Evolutionary conservation across 2,797 vertebrate genomes (phyloP).

Genomic region (Channa striata): DNA sequence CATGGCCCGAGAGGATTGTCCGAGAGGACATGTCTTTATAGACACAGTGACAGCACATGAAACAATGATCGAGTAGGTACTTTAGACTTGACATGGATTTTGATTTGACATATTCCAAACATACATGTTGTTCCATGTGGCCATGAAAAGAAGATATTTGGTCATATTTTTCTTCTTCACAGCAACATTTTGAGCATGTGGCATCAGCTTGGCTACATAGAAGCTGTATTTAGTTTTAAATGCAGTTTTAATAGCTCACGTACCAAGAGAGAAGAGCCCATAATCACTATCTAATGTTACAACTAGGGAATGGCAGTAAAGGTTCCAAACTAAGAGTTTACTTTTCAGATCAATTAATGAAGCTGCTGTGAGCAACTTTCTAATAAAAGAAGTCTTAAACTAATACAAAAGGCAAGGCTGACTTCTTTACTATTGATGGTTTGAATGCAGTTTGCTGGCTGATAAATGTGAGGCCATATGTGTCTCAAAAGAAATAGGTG

Average conservation of each 20-base stretch:
- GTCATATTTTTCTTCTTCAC: no score
- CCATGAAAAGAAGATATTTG: background rate
- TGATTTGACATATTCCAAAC: conserved; percentile 11
- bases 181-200: background rate
- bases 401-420: background rate
- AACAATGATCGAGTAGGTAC: conserved; percentile 8
- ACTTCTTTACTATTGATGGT: background rate
- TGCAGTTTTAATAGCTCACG: background rate
- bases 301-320: background rate
- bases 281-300: background rate
- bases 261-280: background rate
- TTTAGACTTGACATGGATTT: conserved; percentile 20
- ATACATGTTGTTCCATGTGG: background rate
- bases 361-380: conserved; percentile 5
- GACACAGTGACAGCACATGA: conserved; percentile 7
- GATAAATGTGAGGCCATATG: background rate
- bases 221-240: conserved; percentile 17
- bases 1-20: conserved; percentile 26
- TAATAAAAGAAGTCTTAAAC: background rate
- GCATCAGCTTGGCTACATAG: no score
- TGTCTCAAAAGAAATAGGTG: background rate
- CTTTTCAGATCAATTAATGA: conserved; percentile 23
- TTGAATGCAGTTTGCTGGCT: background rate
- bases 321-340: conserved; percentile 1
- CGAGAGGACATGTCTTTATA: conserved; percentile 6